Percentiles rank a stretch among this genome's conserved stretches.
Evolutionary conservation across 1,140 invertebrate genomes (phyloP).

Genomic region (Bombus superbus): DNA sequence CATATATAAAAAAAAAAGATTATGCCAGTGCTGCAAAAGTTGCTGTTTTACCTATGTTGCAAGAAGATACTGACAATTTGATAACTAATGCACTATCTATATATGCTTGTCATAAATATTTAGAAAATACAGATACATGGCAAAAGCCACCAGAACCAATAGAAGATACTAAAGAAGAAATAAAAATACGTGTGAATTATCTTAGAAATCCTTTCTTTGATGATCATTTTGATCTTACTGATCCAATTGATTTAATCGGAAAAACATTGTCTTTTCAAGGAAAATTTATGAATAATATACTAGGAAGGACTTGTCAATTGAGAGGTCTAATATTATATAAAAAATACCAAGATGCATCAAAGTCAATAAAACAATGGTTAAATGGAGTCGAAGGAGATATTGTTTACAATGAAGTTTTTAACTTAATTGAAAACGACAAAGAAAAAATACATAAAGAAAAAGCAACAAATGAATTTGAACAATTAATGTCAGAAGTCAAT

Average conservation of each 20-base stretch:
- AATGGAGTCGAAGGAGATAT: constrained; percentile 67
- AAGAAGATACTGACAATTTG: constrained; percentile 92
- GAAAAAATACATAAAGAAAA: constrained; percentile 74
- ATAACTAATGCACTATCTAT: constrained; percentile 88
- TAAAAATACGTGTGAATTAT: constrained; percentile 90
- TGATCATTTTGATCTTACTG: constrained; percentile 92
- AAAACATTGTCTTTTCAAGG: constrained; percentile 90
- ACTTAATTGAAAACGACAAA: constrained; percentile 76
- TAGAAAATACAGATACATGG: constrained; percentile 85
- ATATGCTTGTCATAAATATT: constrained; percentile 90
- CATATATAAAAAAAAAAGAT: constrained; percentile 88
- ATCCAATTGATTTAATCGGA: constrained; percentile 87
- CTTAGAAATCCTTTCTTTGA: constrained; percentile 92
- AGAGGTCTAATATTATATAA: constrained; percentile 87
- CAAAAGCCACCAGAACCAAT: constrained; percentile 76
- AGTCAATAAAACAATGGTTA: constrained; percentile 77
- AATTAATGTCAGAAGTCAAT: constrained; percentile 67
- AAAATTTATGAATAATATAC: constrained; percentile 80
- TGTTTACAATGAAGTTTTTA: constrained; percentile 79
- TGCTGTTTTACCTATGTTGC: constrained; percentile 91
- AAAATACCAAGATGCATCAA: constrained; percentile 85
- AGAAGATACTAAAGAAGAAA: constrained; percentile 85
- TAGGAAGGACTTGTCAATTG: constrained; percentile 87
- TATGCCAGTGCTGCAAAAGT: constrained; percentile 89
- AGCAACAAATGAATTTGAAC: constrained; percentile 67